These are phyloP conservation scores for Philopotamus ludificatus DNA, from an alignment of 1,140 invertebrate species.

Conservation along the genomic window DNA sequence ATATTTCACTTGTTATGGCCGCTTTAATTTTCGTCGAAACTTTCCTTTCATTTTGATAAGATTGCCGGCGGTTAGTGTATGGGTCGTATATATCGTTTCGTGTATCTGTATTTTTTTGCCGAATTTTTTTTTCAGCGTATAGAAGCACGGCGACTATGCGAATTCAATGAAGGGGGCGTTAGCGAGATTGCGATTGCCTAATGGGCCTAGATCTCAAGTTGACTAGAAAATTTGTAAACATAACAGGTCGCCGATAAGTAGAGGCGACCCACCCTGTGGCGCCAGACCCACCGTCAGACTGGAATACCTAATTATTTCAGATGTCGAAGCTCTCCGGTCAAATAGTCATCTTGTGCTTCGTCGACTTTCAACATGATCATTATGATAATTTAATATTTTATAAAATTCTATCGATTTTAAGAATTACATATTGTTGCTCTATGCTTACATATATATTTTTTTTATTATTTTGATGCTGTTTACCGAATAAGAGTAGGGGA, in stretches of 20 bases:
- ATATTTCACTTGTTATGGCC: constrained; percentile 38
- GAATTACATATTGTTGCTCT: too few relatives aligned
- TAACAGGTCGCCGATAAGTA: constrained; percentile 39
- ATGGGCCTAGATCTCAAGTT: constrained; percentile 30
- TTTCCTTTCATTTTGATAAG: constrained; percentile 18
- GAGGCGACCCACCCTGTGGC: constrained; percentile 28
- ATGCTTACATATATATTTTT: constrained; percentile 4
- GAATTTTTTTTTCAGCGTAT: too few relatives aligned
- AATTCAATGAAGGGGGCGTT: neutral
- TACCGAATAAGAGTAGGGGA: constrained; percentile 30
- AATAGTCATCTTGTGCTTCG: neutral
- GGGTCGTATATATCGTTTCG: too few relatives aligned
- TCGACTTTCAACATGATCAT: too few relatives aligned
- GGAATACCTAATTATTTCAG: constrained; percentile 39
- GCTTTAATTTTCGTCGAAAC: constrained; percentile 32
- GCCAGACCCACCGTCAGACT: constrained; percentile 27
- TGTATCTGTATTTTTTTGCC: too few relatives aligned
- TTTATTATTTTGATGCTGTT: constrained; percentile 15
- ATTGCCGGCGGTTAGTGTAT: neutral
- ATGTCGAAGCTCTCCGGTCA: constrained; percentile 21
- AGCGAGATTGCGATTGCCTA: constrained; percentile 17
- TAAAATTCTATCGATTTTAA: too few relatives aligned
- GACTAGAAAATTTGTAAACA: constrained; percentile 39
- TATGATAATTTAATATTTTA: too few relatives aligned
- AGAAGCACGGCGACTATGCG: too few relatives aligned